Evolutionary conservation across 2,888 invertebrate species (phyloP).

Genomic region (Gasteruption jaculator): DNA sequence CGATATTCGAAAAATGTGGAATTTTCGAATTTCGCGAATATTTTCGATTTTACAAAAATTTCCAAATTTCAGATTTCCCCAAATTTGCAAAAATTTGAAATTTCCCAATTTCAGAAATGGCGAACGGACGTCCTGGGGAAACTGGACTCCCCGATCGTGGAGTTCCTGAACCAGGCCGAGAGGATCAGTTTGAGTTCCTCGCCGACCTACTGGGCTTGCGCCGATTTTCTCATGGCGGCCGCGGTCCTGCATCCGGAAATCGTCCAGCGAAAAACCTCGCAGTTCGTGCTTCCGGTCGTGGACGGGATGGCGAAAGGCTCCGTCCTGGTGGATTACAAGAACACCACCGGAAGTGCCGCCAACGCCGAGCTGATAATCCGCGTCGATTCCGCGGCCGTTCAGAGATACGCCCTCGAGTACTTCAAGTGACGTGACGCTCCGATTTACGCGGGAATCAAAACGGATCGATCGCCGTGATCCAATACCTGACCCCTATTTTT

Average conservation of each 20-base stretch:
- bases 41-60: no score
- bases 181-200: constrained; percentile 24
- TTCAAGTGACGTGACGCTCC: no score
- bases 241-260: constrained; percentile 31
- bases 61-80: neutral
- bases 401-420: no score
- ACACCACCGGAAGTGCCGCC: constrained; percentile 15
- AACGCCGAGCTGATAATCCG: no score
- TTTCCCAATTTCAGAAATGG: constrained; percentile 55
- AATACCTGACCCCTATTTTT: no score
- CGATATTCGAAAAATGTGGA: no score
- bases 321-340: constrained; percentile 32
- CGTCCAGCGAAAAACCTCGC: constrained; percentile 14
- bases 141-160: constrained; percentile 45
- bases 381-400: no score
- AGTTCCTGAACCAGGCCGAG: constrained; percentile 56
- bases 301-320: constrained; percentile 31
- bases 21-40: no score
- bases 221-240: constrained; percentile 33
- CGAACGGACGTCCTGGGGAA: constrained; percentile 52
- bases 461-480: no score
- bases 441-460: no score
- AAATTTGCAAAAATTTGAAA: constrained; percentile 1
- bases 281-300: constrained; percentile 29
- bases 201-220: constrained; percentile 25